phyloP scores from a whole-genome alignment of 2,113 vertebrate genomes.

The Pipa parva region DNA sequence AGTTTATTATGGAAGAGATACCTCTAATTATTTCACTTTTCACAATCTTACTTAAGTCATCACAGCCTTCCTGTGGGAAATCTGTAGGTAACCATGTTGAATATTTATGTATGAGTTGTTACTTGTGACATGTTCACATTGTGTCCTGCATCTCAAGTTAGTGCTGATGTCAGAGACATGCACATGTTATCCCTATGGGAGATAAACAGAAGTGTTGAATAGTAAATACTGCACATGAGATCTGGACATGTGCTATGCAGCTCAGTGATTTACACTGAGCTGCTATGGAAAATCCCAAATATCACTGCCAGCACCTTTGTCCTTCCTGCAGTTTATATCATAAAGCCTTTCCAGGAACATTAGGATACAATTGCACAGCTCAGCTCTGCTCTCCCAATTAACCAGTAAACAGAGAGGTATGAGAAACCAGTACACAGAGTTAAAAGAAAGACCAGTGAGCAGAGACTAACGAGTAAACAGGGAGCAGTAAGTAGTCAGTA shows the following conservation, averaged over 20 bases:
- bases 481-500: neutral
- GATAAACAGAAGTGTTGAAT: neutral
- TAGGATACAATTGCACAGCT: neutral
- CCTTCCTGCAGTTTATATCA: neutral
- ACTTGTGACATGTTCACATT: neutral
- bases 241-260: neutral
- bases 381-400: neutral
- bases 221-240: neutral
- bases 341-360: slow-evolving; percentile 22
- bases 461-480: neutral
- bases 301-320: neutral
- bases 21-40: too few relatives aligned
- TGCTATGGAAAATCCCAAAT: neutral
- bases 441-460: neutral
- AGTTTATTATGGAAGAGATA: too few relatives aligned
- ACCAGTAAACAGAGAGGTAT: neutral
- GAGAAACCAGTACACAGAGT: neutral
- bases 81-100: too few relatives aligned
- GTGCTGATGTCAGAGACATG: neutral
- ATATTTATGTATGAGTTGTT: too few relatives aligned
- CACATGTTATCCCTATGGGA: neutral
- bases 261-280: neutral
- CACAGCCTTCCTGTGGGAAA: too few relatives aligned
- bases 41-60: too few relatives aligned
- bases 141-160: neutral